Percentiles rank a stretch among this genome's conserved stretches.
Conservation (phyloP, 2,888 invertebrate genomes). For the Diplazon laetatorius region DNA sequence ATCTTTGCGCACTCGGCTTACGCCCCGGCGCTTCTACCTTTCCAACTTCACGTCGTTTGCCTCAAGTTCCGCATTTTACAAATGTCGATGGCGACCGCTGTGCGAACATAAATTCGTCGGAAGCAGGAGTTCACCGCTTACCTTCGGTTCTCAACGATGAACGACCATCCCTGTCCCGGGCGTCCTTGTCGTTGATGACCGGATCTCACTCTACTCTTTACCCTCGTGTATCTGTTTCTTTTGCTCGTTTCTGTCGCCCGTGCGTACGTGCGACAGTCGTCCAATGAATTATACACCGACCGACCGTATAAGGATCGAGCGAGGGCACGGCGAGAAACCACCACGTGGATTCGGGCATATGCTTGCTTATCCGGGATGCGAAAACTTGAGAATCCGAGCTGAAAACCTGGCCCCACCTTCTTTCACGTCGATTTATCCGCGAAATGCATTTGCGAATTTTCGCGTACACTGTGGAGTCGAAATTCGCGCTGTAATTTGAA, state of each 20-base stretch:
- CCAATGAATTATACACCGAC: constrained; percentile 72
- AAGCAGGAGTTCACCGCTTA: constrained; percentile 22
- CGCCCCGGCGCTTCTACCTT: not conserved
- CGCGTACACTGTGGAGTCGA: not conserved
- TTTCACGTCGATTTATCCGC: constrained; percentile 27
- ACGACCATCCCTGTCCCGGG: not conserved
- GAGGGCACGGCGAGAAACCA: constrained; percentile 52
- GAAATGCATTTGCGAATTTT: constrained; percentile 30
- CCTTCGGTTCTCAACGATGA: not conserved
- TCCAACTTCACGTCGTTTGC: not conserved
- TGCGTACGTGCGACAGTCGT: constrained; percentile 51
- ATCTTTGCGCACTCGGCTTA: not conserved
- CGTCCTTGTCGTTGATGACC: constrained; percentile 30
- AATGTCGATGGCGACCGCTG: not conserved
- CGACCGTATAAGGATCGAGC: constrained; percentile 68
- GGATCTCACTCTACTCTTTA: constrained; percentile 18
- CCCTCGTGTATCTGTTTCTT: not conserved
- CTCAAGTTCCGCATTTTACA: constrained; percentile 39
- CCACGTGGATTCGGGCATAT: constrained; percentile 42
- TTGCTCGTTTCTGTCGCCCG: constrained; percentile 18
- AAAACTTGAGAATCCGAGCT: constrained; percentile 48
- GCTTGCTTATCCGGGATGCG: constrained; percentile 33
- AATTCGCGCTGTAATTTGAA: not conserved
- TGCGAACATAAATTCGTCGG: constrained; percentile 2
- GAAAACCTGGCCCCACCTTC: constrained; percentile 25